Conservation (phyloP, 2,113 vertebrate genomes). For the Formicarius rufipectus region DNA sequence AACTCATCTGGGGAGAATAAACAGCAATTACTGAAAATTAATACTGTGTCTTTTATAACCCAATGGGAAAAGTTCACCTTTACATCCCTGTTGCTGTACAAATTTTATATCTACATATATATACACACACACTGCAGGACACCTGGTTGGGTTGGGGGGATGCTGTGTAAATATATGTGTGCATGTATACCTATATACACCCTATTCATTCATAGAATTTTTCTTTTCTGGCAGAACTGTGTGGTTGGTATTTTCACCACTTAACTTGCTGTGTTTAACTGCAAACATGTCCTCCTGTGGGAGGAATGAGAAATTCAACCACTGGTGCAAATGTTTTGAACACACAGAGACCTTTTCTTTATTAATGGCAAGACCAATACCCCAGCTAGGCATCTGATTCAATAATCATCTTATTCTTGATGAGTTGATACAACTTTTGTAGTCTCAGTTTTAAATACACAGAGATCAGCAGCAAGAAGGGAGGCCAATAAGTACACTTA, state of each 20-base stretch:
- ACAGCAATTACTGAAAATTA: not conserved
- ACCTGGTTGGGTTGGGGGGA: too few relatives aligned
- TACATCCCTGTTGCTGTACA: not conserved
- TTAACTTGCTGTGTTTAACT: not conserved
- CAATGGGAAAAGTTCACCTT: not conserved
- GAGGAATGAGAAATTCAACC: not conserved
- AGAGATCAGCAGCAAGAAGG: not conserved
- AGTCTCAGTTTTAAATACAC: not conserved
- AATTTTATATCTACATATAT: not conserved
- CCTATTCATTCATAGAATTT: not conserved
- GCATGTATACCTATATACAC: not conserved
- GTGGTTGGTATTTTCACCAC: not conserved
- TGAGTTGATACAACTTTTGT: not conserved
- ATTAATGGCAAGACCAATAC: not conserved
- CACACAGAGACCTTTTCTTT: not conserved
- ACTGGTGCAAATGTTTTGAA: not conserved
- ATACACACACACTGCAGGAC: not conserved
- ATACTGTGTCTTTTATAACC: not conserved
- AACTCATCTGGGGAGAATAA: not conserved
- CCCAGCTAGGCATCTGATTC: not conserved
- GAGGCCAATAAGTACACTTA: constrained; percentile 37
- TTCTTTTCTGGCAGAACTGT: not conserved
- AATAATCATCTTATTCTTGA: not conserved
- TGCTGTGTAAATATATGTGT: not conserved
- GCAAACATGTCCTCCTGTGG: not conserved